Conservation (phyloP, 37 sponge, comb jelly and placozoan species). For the Hormiphora californensis region DNA sequence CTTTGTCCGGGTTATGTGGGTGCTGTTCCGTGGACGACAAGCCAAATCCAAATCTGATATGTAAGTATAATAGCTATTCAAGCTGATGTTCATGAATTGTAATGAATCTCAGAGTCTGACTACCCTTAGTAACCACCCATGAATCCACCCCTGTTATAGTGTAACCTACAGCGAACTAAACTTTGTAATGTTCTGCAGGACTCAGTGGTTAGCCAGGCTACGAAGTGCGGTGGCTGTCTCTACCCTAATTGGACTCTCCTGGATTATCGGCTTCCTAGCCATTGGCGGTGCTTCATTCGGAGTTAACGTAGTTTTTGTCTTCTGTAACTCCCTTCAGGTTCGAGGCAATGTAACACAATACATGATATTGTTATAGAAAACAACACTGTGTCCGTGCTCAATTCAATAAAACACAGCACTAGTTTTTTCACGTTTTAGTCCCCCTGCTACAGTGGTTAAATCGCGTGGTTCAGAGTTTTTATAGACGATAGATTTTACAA, state of each 20-base stretch:
- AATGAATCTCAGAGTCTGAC: too few species aligned
- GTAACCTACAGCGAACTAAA: too few species aligned
- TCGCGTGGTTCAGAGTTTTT: too few species aligned
- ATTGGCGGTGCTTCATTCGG: not conserved
- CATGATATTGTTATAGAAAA: too few species aligned
- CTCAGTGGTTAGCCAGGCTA: not conserved
- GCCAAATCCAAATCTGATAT: not conserved
- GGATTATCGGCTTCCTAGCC: slow-evolving; percentile 6
- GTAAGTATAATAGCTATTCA: not conserved
- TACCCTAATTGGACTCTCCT: slow-evolving; percentile 2
- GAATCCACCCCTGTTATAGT: too few species aligned
- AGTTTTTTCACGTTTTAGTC: too few species aligned
- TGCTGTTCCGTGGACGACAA: not conserved
- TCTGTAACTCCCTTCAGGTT: slow-evolving; percentile 18
- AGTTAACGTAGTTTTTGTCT: not conserved
- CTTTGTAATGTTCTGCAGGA: not conserved
- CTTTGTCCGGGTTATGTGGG: slow-evolving; percentile 14
- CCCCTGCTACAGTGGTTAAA: too few species aligned
- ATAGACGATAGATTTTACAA: too few species aligned
- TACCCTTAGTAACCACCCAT: too few species aligned
- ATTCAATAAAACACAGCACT: too few species aligned
- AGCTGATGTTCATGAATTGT: not conserved
- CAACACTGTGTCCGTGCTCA: too few species aligned
- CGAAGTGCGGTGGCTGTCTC: not conserved
- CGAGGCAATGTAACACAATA: too few species aligned